These are phyloP conservation scores for Clarias fuscus DNA, from an alignment of 2,797 vertebrate genomes.

Conservation along the genomic window DNA sequence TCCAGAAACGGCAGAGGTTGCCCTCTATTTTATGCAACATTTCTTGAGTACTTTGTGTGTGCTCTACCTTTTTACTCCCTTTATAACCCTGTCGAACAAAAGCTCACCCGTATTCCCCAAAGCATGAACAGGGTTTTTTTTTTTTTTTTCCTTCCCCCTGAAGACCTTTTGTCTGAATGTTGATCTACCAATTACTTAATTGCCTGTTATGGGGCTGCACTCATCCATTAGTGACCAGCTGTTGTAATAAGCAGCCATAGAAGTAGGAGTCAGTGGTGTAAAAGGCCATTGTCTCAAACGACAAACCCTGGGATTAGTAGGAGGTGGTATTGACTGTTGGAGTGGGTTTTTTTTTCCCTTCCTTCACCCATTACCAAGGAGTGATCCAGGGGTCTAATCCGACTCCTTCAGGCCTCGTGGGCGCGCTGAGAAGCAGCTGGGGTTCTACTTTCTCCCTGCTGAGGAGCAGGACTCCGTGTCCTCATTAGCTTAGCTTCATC, in stretches of 20 bases:
- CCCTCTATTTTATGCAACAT: background rate
- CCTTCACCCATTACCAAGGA: conserved; percentile 62
- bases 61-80: background rate
- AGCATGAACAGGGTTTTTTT: conserved; percentile 18
- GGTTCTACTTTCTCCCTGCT: conserved; percentile 59
- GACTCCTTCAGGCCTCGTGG: conserved; percentile 62
- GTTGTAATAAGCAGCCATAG: conserved; percentile 66
- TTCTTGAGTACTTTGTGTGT: background rate
- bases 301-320: conserved; percentile 70
- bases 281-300: conserved; percentile 73
- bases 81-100: conserved; percentile 6
- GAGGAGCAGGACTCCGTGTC: conserved; percentile 62
- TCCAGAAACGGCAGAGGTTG: conserved; percentile 34
- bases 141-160: background rate
- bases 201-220: conserved; percentile 63
- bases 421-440: conserved; percentile 65
- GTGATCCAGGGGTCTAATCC: conserved; percentile 71
- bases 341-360: conserved; percentile 48
- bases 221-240: conserved; percentile 68
- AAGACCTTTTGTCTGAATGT: conserved; percentile 61
- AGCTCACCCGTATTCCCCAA: conserved; percentile 20
- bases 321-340: conserved; percentile 64
- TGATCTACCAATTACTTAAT: conserved; percentile 74
- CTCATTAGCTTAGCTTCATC: conserved; percentile 75
- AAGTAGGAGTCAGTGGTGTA: conserved; percentile 63